A percentile compares a stretch with the other conserved stretches of the same genome.
phyloP scores from a whole-genome alignment of 2,888 invertebrate species.

The Drosophila austrosaltans region DNA sequence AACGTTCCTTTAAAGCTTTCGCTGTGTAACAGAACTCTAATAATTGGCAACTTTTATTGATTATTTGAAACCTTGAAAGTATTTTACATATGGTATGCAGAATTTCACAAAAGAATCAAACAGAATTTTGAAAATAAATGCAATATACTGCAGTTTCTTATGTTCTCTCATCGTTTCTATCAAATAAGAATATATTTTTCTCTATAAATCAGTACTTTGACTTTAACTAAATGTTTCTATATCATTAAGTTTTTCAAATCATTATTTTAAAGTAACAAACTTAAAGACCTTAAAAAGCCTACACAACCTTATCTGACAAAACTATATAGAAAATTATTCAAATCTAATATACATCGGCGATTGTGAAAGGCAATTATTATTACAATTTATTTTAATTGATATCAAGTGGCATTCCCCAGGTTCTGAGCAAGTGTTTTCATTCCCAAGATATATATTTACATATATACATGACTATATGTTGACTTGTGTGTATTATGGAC shows the following conservation, averaged over 20 bases:
- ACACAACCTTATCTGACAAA: slow-evolving; percentile 5
- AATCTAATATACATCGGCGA: slow-evolving; percentile 32
- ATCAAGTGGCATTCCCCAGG: slow-evolving; percentile 49
- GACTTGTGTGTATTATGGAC: slow-evolving; percentile 30
- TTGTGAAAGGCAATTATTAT: slow-evolving; percentile 41
- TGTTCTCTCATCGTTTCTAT: too few relatives aligned
- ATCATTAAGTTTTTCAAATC: neutral
- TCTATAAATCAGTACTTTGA: too few relatives aligned
- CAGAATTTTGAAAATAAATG: too few relatives aligned
- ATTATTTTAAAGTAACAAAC: neutral
- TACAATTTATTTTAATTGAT: slow-evolving; percentile 71
- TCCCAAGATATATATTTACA: slow-evolving; percentile 55
- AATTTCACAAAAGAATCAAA: too few relatives aligned
- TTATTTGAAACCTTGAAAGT: too few relatives aligned
- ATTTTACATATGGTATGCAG: too few relatives aligned
- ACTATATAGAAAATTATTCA: slow-evolving; percentile 23
- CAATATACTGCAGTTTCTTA: too few relatives aligned
- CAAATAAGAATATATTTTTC: too few relatives aligned
- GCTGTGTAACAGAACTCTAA: too few relatives aligned
- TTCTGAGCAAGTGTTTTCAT: slow-evolving; percentile 59
- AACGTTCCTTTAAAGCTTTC: too few relatives aligned
- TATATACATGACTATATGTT: slow-evolving; percentile 26
- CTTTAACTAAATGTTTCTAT: too few relatives aligned
- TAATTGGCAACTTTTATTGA: too few relatives aligned
- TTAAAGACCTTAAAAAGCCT: neutral